phyloP scores from a whole-genome alignment of 2,888 invertebrate species.

The Ctenicera cuprea region DNA sequence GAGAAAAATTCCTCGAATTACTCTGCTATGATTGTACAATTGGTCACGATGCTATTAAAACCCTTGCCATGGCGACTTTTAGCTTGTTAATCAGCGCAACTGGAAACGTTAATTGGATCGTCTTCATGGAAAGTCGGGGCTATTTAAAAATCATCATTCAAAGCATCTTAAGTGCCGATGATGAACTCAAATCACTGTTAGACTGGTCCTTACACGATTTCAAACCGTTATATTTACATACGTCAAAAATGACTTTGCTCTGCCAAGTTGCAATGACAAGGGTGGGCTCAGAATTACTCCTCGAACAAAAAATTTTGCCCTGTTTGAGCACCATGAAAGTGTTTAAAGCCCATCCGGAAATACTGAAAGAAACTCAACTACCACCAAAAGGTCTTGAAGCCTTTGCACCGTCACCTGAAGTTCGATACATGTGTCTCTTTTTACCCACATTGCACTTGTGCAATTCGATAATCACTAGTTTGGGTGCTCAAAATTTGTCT shows the following conservation, averaged over 20 bases:
- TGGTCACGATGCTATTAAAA: conserved; percentile 92
- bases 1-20: conserved; percentile 87
- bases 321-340: conserved; percentile 82
- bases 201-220: conserved; percentile 81
- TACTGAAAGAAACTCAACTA: conserved; percentile 66
- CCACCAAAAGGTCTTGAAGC: conserved; percentile 64
- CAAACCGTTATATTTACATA: conserved; percentile 88
- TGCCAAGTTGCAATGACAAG: conserved; percentile 81
- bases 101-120: conserved; percentile 80
- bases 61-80: conserved; percentile 89
- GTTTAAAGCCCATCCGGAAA: conserved; percentile 84
- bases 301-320: conserved; percentile 78
- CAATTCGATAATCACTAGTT: conserved; percentile 86
- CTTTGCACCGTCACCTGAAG: conserved; percentile 79
- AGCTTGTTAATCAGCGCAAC: conserved; percentile 87
- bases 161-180: conserved; percentile 85
- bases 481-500: conserved; percentile 89
- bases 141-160: conserved; percentile 91
- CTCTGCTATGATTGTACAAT: conserved; percentile 91
- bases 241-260: conserved; percentile 89
- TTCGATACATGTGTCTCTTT: conserved; percentile 88
- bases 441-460: conserved; percentile 88
- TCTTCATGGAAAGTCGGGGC: conserved; percentile 78
- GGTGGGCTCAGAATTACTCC: conserved; percentile 79
- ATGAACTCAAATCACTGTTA: conserved; percentile 79